Evolutionary conservation across 2,797 vertebrate genomes (phyloP).

Genomic region (Limosa lapponica): DNA sequence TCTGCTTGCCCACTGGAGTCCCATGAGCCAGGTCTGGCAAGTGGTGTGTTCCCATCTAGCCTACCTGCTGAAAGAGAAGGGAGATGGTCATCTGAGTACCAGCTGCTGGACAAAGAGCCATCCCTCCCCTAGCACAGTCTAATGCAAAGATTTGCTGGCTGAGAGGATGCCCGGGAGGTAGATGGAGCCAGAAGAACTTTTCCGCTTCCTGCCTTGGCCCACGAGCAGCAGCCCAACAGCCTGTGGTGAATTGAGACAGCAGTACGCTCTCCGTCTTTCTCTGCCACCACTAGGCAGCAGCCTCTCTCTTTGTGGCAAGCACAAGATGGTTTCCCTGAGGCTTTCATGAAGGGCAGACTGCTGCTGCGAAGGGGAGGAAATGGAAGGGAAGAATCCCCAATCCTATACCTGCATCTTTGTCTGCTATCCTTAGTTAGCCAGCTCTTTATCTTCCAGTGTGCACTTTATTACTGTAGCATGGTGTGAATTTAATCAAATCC

Average conservation of each 20-base stretch:
- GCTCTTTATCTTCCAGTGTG: neutral
- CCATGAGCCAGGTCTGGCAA: neutral
- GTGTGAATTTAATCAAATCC: neutral
- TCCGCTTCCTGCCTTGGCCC: neutral
- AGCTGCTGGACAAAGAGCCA: neutral
- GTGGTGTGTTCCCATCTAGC: neutral
- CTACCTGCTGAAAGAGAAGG: neutral
- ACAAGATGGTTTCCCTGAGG: neutral
- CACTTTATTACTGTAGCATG: rapidly evolving
- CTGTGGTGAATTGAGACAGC: neutral
- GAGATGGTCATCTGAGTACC: neutral
- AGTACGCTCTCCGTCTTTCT: rapidly evolving
- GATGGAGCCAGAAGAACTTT: neutral
- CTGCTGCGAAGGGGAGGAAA: neutral
- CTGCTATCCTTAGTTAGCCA: neutral
- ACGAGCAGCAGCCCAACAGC: neutral
- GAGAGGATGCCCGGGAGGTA: neutral
- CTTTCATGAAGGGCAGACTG: neutral
- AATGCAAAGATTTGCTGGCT: neutral
- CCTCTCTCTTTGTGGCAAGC: neutral
- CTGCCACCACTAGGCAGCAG: constrained; percentile 55
- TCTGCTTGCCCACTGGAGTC: neutral
- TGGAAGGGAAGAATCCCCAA: neutral
- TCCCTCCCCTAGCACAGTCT: rapidly evolving
- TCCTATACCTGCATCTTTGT: neutral